These are phyloP conservation scores for Montipora sp. DNA, from an alignment of 64 coral and sea anemone genomes.

Conservation along the genomic window DNA sequence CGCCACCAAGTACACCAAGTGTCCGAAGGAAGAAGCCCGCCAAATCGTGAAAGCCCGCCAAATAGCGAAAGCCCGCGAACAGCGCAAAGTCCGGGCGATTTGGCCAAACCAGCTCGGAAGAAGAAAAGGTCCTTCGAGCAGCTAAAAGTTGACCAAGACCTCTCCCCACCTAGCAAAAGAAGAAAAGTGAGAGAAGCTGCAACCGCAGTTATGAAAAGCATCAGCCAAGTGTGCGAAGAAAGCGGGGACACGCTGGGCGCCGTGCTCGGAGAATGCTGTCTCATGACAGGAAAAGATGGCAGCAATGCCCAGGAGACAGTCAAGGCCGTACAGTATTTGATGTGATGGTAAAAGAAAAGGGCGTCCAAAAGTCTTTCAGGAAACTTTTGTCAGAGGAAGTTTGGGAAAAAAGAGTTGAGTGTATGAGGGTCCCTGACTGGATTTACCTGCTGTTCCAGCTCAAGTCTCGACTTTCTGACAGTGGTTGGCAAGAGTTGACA, in stretches of 20 bases:
- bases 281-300: not conserved
- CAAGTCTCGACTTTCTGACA: slow-evolving; percentile 23
- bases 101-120: not conserved
- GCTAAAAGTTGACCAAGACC: not conserved
- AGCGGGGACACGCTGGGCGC: slow-evolving; percentile 3
- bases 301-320: not conserved
- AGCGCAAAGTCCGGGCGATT: not conserved
- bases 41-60: slow-evolving; percentile 10
- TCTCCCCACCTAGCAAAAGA: slow-evolving; percentile 29
- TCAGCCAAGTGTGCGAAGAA: not conserved
- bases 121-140: not conserved
- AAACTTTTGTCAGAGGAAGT: not conserved
- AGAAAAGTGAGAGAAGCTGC: slow-evolving; percentile 2
- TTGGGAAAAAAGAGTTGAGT: slow-evolving; percentile 6
- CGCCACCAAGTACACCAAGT: too few species aligned
- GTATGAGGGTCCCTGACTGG: slow-evolving; percentile 31
- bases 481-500: slow-evolving; percentile 23
- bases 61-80: not conserved
- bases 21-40: not conserved
- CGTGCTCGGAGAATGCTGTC: not conserved
- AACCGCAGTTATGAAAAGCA: not conserved
- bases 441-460: slow-evolving; percentile 44
- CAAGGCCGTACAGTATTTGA: not conserved
- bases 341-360: not conserved
- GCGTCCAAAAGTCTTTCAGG: not conserved